These are phyloP conservation scores for Martes martes DNA, from an alignment of 2,113 vertebrate genomes.

Conservation along the genomic window DNA sequence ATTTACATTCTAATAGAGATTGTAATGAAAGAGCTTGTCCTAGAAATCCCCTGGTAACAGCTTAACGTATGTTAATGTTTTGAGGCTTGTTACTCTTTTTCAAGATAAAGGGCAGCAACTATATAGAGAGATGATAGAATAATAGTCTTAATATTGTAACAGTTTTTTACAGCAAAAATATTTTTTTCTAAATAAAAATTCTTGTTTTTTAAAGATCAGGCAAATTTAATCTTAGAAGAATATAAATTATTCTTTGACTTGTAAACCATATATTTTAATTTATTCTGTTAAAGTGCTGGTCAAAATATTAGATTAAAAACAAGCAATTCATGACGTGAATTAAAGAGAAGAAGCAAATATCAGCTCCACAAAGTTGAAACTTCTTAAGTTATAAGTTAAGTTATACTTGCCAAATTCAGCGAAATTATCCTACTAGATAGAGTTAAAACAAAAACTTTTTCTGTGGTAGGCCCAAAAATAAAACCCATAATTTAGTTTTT, in stretches of 20 bases:
- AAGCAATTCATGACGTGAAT: neutral
- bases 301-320: constrained; percentile 9
- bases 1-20: neutral
- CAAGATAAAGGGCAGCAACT: neutral
- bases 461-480: neutral
- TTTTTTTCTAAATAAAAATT: constrained; percentile 36
- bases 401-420: neutral
- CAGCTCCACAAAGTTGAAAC: neutral
- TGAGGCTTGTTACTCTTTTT: neutral
- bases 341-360: neutral
- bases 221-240: constrained; percentile 7
- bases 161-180: neutral
- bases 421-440: neutral
- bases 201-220: constrained; percentile 19
- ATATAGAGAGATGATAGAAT: neutral
- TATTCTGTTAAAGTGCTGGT: neutral
- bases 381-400: too few relatives aligned
- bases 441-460: neutral
- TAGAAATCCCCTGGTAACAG: neutral
- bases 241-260: constrained; percentile 20
- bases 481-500: neutral
- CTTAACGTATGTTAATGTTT: neutral
- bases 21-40: neutral
- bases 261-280: neutral
- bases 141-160: neutral